Evolutionary conservation across 2,113 vertebrate species (phyloP), one percentile per base, ranked within the genome.

Genomic region (Vulpes lagopus): DNA sequence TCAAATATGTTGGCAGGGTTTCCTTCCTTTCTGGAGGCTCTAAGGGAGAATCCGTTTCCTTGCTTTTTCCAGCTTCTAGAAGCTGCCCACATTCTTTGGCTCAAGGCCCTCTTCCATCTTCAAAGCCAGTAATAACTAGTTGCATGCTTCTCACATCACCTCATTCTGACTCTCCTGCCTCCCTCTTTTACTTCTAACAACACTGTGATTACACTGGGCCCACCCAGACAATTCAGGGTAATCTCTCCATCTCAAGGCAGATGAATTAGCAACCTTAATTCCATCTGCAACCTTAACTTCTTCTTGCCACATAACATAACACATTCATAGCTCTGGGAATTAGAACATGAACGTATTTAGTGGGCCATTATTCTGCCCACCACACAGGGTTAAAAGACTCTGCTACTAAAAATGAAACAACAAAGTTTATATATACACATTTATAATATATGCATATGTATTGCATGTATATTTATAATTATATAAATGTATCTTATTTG

Each of bases 71-170:
- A 95, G 65, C n/a, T 82, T 91, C 93, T 67, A 22, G 43, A 89
- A 14, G 25, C 81, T 94, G 89, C 91, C 92, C 16, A 76, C 80
- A 80, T 95, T 96, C 91, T 95, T 92, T 96, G 92, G 89, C 92
- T 60, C 57, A 43, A 43, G 35, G 16, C 49, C 51, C 23, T 89
- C 74, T 82, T 97, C 89, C 86, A 91, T 91, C 73, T 95, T 92
- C 86, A 94, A 59, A 89, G 95, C 62, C 93, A 90, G n/a, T 67
- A 97, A 91, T 22, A 91, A 49, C 30, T 57, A 78, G 51, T n/a
- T 87, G 83, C 89, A 38, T 67, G 35, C 74, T 82, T 59, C 73
- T 79, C 55, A 83, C 17, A 83, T 38, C 67, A 60, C 53, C 14
- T 89, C 32, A 62, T 30, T 74, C 30, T 92, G 74, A 84, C 17